Evolutionary conservation across 2,113 vertebrate genomes (phyloP), one percentile per base, ranked within the genome.

Genomic region (Thunnus maccoyii): DNA sequence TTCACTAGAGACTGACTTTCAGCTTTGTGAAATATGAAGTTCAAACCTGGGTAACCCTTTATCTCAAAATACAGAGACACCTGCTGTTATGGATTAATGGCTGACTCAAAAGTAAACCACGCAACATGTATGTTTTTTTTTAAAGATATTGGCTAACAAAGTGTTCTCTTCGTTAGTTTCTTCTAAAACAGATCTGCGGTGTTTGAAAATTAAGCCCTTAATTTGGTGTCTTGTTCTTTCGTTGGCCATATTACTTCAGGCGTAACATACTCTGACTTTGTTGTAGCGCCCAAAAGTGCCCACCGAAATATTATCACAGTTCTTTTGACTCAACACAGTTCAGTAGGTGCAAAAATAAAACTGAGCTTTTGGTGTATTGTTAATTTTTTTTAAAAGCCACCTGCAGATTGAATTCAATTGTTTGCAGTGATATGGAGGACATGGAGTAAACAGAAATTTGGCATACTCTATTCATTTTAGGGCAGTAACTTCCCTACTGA

Each of bases 131-230:
- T 41, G 17, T 18, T 20, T 62, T 1, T 48, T 75, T 36, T 61
- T 25, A 63, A 22, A 70, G 10, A 30, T 50, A n/a, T 8, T 22
- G 63, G 18, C 16, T 18, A 4, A 52, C 2, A 58, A 69, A 51
- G 17, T 14, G 3, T 11, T 41, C 32, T 2, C 1, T 3, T 15
- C 17, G 6, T 47, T 46, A 52, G 16, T 48, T 22, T 67, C 14
- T 17, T 76, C 11, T 6, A 30, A 12, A 72, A 66, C 14, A 17
- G 54, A 25, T 62, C 48, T 6, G 30, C 16, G 20, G 18, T 1
- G 11, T 66, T 60, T 70, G 47, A 71, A 71, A 76, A 30, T 72
- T 16, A 80, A 80, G 48, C 36, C 60, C 48, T 71, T 60, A 1
- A 46, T 71, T 54, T 76, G 47, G 3, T 27, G 17, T 5, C 14